Evolutionary conservation across 64 coral and sea anemone genomes (phyloP).

Genomic region (Cladopsammia gracilis): DNA sequence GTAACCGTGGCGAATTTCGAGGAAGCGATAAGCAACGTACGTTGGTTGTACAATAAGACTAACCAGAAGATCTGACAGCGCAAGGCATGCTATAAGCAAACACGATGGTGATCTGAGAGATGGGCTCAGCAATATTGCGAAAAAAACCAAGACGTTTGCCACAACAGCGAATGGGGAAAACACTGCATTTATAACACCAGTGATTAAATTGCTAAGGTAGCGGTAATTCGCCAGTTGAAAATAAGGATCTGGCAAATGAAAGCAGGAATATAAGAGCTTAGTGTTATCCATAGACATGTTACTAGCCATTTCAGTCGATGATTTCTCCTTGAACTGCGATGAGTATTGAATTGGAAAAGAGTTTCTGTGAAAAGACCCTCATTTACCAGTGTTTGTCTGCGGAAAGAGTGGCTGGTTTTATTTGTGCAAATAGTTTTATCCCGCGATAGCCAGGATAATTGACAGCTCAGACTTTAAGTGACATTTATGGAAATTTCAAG

Average conservation of each 20-base stretch:
- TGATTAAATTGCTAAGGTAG: conserved; percentile 76
- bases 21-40: conserved; percentile 64
- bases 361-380: neutral
- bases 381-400: neutral
- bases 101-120: conserved; percentile 67
- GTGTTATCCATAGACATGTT: neutral
- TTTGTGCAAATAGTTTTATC: neutral
- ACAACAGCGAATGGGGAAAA: conserved; percentile 72
- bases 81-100: conserved; percentile 72
- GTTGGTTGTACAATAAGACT: conserved; percentile 63
- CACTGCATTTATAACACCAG: conserved; percentile 63
- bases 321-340: neutral
- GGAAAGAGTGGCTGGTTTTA: neutral
- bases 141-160: conserved; percentile 63
- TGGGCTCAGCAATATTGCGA: conserved; percentile 51
- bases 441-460: no score
- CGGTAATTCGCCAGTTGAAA: neutral
- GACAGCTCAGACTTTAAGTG: neutral
- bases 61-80: conserved; percentile 70
- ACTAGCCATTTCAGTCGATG: neutral
- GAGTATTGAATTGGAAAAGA: neutral
- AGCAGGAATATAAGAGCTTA: neutral
- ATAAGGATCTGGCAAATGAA: conserved; percentile 15
- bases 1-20: conserved; percentile 65
- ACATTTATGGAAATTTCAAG: neutral